Conservation (phyloP, 2,888 invertebrate species). For the Sphinx pinastri region DNA sequence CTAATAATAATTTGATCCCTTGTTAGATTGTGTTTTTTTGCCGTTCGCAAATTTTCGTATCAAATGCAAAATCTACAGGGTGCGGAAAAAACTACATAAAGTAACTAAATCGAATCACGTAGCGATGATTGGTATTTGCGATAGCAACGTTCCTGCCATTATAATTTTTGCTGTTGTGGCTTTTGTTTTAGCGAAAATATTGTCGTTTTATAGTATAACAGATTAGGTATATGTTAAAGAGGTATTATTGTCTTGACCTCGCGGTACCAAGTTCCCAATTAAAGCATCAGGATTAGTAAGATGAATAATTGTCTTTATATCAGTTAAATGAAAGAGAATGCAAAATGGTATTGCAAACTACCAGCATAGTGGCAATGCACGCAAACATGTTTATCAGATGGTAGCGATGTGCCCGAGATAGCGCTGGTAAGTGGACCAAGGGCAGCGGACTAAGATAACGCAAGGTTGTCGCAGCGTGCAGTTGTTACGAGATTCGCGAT, state of each 20-base stretch:
- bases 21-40: conserved; percentile 66
- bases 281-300: not conserved
- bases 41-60: conserved; percentile 55
- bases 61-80: conserved; percentile 52
- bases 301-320: not conserved
- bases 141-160: conserved; percentile 20
- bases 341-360: conserved; percentile 38
- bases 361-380: conserved; percentile 35
- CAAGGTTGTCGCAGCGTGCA: conserved; percentile 64
- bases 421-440: conserved; percentile 76
- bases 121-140: conserved; percentile 58
- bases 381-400: conserved; percentile 74
- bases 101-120: conserved; percentile 77
- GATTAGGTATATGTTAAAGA: not conserved
- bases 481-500: conserved; percentile 19
- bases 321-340: conserved; percentile 36
- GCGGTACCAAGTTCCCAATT: not conserved
- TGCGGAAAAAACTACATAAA: conserved; percentile 58
- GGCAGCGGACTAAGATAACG: conserved; percentile 72
- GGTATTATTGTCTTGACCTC: too few species aligned
- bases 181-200: conserved; percentile 9
- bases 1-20: conserved; percentile 58
- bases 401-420: conserved; percentile 71
- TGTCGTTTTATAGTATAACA: not conserved
- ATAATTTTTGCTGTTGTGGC: conserved; percentile 23